A percentile compares a stretch with the other conserved stretches of the same genome.
Evolutionary conservation across 1,140 invertebrate species (phyloP).

Genomic region (Telenomus remus): DNA sequence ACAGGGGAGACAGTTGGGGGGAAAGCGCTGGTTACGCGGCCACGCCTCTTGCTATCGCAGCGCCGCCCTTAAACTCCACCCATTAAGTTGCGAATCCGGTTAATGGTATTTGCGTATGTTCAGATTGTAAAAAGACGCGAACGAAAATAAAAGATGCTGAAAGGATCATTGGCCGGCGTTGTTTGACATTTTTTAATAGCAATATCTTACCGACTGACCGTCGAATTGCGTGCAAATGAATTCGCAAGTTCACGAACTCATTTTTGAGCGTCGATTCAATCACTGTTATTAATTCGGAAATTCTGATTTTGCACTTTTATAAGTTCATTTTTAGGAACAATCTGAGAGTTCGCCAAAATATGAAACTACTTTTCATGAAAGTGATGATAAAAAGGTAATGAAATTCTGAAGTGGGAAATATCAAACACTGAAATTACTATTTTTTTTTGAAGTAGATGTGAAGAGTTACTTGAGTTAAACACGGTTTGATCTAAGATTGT

Average conservation of each 20-base stretch:
- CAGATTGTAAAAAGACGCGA: slow-evolving; percentile 48
- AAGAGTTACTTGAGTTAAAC: no score
- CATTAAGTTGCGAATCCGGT: slow-evolving; percentile 46
- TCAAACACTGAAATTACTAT: no score
- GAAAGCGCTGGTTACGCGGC: slow-evolving; percentile 16
- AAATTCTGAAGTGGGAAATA: no score
- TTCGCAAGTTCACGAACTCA: not conserved
- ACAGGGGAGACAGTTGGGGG: slow-evolving; percentile 24
- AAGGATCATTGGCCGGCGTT: slow-evolving; percentile 33
- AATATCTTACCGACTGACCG: slow-evolving; percentile 9
- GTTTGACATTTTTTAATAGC: slow-evolving; percentile 27
- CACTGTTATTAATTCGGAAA: no score
- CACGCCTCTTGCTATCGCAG: slow-evolving; percentile 56
- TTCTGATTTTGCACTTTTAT: no score
- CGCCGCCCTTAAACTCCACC: slow-evolving; percentile 63
- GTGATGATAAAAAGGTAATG: no score
- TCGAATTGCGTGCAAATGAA: not conserved
- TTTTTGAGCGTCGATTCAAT: no score
- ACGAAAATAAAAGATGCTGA: slow-evolving; percentile 46
- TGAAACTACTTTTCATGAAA: no score
- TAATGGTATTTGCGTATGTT: slow-evolving; percentile 56
- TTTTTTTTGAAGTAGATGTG: no score
- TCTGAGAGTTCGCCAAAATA: no score
- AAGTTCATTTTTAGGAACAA: no score
- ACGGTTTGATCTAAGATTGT: no score